Conservation (phyloP, 2,797 vertebrate species). For the Arctocebus calabarensis region DNA sequence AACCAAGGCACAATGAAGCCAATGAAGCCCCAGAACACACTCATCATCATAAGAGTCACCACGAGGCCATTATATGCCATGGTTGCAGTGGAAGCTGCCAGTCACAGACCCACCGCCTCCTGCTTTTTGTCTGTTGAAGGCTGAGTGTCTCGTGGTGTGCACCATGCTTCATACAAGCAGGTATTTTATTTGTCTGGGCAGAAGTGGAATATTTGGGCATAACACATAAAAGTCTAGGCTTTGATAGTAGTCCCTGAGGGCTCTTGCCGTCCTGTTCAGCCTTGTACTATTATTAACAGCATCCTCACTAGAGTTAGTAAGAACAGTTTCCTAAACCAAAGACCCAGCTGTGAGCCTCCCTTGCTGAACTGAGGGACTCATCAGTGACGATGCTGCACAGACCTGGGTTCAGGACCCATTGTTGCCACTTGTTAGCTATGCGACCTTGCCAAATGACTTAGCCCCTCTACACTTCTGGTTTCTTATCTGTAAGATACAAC, state of each 20-base stretch:
- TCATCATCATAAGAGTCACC: conserved; percentile 94
- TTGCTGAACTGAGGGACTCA: neutral
- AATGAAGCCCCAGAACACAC: conserved; percentile 94
- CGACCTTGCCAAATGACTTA: neutral
- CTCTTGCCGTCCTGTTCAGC: neutral
- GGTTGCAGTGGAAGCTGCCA: neutral
- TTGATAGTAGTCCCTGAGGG: neutral
- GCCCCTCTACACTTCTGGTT: neutral
- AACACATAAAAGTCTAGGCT: neutral
- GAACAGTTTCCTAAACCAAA: neutral
- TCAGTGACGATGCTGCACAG: neutral
- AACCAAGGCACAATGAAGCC: conserved; percentile 94
- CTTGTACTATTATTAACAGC: neutral
- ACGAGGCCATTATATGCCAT: conserved; percentile 92
- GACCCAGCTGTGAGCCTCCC: neutral
- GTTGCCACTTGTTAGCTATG: neutral
- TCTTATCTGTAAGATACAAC: neutral
- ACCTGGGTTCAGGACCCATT: neutral
- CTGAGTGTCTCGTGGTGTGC: neutral
- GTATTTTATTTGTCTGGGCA: neutral
- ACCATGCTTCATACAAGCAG: neutral
- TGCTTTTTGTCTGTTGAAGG: neutral
- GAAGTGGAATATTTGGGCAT: neutral
- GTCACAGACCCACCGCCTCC: rapidly evolving
- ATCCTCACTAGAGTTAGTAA: neutral